phyloP scores from a whole-genome alignment of 2,888 invertebrate species.

The Eupithecia vulgata region DNA sequence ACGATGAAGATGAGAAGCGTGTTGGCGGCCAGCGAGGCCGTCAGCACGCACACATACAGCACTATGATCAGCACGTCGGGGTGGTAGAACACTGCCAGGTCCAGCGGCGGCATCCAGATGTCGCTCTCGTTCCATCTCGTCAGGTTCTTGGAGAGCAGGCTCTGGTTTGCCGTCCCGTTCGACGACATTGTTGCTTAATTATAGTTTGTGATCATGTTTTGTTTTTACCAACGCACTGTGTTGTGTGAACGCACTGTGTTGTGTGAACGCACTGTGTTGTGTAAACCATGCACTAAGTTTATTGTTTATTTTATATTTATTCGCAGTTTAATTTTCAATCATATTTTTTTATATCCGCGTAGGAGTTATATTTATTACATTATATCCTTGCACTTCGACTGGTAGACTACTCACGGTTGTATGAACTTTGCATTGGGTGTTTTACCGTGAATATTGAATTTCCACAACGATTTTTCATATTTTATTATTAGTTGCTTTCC shows the following conservation, averaged over 20 bases:
- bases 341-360: background rate
- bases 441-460: background rate
- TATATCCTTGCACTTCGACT: background rate
- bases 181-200: conserved; percentile 19
- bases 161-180: conserved; percentile 24
- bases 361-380: too few species aligned
- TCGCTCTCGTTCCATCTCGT: conserved; percentile 39
- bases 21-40: conserved; percentile 87
- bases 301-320: background rate
- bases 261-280: background rate
- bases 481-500: background rate
- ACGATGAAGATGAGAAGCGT: conserved; percentile 88
- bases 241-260: background rate
- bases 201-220: background rate
- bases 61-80: conserved; percentile 83
- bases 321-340: background rate
- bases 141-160: conserved; percentile 39
- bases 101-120: conserved; percentile 56
- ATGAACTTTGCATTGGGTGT: background rate
- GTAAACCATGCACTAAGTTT: background rate
- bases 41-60: conserved; percentile 86
- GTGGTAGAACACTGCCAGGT: conserved; percentile 72
- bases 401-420: background rate
- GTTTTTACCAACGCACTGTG: background rate
- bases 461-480: background rate